Base-by-base conservation (phyloP, 2,113 vertebrate genomes). In the Passer montanus region DNA sequence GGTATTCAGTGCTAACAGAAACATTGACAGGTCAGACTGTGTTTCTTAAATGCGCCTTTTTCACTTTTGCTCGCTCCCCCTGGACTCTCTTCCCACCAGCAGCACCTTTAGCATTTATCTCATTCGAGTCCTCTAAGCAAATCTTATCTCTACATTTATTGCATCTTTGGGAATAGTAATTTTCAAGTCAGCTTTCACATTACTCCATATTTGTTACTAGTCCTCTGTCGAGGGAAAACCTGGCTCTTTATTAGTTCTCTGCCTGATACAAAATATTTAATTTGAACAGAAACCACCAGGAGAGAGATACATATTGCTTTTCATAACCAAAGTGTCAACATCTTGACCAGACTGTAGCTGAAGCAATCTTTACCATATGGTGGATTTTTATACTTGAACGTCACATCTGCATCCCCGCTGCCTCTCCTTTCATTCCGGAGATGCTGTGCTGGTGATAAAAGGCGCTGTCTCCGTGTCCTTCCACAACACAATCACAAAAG, bases 221-320 rank as follows among this genome's bases (percentile, higher is more conserved):
- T 75, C 74, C 70, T 96, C 96, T 89, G 94, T 89, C 93, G 9
- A 93, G 97, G 97, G 93, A 97, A 94, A 96, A 97, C 89, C 96
- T 96, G 91, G 84, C 97, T 98, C 76, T 88, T 98, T 98, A 98
- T 98, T 98, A 98, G 97, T 96, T 98, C 95, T 96, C 96, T 97
- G 96, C 96, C 94, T 97, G 97, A 97, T 84, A 92, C 97, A 97
- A 97, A 98, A 95, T 96, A 98, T 97, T 98, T 98, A 98, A 98
- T 98, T 98, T 97, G 93, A 98, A 95, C 94, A 96, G 96, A 98
- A 98, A 98, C 92, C 92, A 95, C 95, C 90, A 90, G 93, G 97
- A 96, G 97, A 97, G 96, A 98, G 96, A 97, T 97, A 97, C 97
- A 97, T 95, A 98, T 97, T 97, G 90, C 89, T 96, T 98, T 98